Percentiles rank a stretch among this genome's conserved stretches.
These are phyloP conservation scores for Sinocyclocheilus maitianheensis DNA, from an alignment of 2,113 vertebrate species.

Conservation along the genomic window DNA sequence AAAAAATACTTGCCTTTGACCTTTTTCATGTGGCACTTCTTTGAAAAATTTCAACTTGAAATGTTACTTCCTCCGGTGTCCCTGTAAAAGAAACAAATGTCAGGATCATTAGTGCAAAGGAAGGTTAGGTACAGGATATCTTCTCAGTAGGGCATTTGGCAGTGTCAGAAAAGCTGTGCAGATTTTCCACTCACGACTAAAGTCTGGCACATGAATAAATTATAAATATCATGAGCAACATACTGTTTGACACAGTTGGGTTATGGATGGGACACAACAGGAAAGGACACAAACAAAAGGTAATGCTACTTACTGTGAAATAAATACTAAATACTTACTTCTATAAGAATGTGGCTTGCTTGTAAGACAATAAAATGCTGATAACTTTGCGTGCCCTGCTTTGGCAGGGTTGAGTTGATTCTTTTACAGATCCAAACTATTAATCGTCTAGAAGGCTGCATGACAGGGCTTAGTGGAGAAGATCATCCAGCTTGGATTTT, in stretches of 20 bases:
- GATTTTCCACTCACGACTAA: slow-evolving; percentile 48
- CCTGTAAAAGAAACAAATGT: no score
- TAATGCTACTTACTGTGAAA: not conserved
- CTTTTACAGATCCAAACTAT: not conserved
- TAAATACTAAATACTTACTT: not conserved
- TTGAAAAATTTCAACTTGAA: no score
- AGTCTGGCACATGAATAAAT: slow-evolving; percentile 53
- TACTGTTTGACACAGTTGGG: slow-evolving; percentile 36
- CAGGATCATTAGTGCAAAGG: no score
- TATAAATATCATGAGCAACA: slow-evolving; percentile 57
- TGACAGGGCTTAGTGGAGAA: not conserved
- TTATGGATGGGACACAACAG: slow-evolving; percentile 20
- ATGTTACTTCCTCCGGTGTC: no score
- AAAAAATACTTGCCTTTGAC: not conserved
- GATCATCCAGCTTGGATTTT: slow-evolving; percentile 27
- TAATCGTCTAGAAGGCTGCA: not conserved
- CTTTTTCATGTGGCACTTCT: not conserved
- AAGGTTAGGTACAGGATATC: no score
- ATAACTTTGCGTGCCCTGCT: not conserved
- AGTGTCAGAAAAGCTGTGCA: slow-evolving; percentile 27
- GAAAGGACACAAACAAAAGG: not conserved
- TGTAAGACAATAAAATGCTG: not conserved
- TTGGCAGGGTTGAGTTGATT: not conserved
- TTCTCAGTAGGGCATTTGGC: slow-evolving; percentile 23
- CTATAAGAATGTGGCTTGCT: not conserved